Evolutionary conservation across 1,140 invertebrate genomes (phyloP).

Genomic region (Bilobella aurantiaca): DNA sequence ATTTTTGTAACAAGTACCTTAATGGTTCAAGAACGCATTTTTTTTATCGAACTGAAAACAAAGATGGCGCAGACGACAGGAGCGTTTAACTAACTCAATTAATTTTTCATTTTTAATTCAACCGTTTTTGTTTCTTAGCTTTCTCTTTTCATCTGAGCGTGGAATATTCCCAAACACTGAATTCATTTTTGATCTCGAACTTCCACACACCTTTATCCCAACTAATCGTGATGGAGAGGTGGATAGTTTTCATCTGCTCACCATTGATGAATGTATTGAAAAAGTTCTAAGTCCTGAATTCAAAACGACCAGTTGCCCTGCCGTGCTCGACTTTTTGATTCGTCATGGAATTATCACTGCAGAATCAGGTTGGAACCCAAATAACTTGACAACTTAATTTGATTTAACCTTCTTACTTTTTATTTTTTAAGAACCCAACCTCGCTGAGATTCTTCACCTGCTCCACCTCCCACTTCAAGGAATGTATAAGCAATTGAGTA

Average conservation of each 20-base stretch:
- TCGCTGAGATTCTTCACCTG: conserved; percentile 67
- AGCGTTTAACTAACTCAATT: too few species aligned
- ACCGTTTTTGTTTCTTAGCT: conserved; percentile 49
- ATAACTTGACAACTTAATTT: conserved; percentile 2
- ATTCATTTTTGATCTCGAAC: conserved; percentile 87
- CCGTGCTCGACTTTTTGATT: conserved; percentile 81
- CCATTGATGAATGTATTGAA: conserved; percentile 57
- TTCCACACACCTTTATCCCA: conserved; percentile 78
- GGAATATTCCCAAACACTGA: conserved; percentile 88
- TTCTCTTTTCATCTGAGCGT: conserved; percentile 82
- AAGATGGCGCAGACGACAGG: too few species aligned
- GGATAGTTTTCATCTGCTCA: conserved; percentile 71
- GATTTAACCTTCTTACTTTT: conserved; percentile 33
- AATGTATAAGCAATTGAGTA: conserved; percentile 44
- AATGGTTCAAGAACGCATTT: too few species aligned
- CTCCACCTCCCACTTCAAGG: conserved; percentile 71
- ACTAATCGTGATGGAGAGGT: conserved; percentile 87
- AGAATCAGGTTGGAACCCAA: conserved; percentile 63
- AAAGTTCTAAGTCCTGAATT: conserved; percentile 51
- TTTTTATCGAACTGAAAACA: too few species aligned
- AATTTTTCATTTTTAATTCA: conserved; percentile 3
- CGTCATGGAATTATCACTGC: conserved; percentile 76
- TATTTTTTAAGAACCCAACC: conserved; percentile 58
- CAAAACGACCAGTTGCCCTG: conserved; percentile 83
- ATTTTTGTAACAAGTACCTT: too few species aligned